Base-by-base conservation (phyloP, 2,113 vertebrate genomes). In the Ciconia maguari region DNA sequence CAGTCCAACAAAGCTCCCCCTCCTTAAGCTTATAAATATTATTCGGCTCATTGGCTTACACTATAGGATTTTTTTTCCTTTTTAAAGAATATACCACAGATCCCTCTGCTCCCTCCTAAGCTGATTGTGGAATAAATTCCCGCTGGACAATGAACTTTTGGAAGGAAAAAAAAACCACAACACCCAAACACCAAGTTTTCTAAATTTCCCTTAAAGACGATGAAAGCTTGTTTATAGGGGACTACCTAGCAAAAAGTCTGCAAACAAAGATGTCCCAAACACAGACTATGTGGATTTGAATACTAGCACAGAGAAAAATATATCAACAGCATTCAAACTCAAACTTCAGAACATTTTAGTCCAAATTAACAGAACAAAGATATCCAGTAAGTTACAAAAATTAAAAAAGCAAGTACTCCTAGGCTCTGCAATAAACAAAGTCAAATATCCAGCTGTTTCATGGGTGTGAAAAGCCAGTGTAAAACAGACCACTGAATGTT, bases 351-450 rank as follows among this genome's bases (percentile, higher is more conserved):
- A 74, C 14, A 6, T n/a, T 57, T 77, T 29, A 74, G 54, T 48
- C 19, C 14, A 4, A 84, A 78, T 46, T 49, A 77, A 58, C 7
- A 84, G 13, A 81, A 72, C 6, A 17, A 81, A 76, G 20, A 30
- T 26, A 81, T 5, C 1, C 2, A 1, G 0, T 6, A 74, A 74
- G 8, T 27, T 54, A 61, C 4, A 57, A 75, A 65, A 77, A 74
- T 16, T 48, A 38, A 13, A 58, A 29, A 13, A 7, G 0, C 13
- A 71, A 32, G 12, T 19, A 81, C 2, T 65, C 21, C 24, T 41
- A 41, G 13, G 36, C 48, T 87, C 58, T 80, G 13, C 27, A 69
- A 60, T 30, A 64, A 81, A 48, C 6, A 34, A 65, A 55, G 21
- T 30, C 16, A 76, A 89, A 81, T 52, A 80, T 24, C 16, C 68